Percentiles rank a stretch among this genome's conserved stretches.
These are phyloP conservation scores for Lasiurus cinereus DNA, from an alignment of 2,113 vertebrate species.

Conservation along the genomic window DNA sequence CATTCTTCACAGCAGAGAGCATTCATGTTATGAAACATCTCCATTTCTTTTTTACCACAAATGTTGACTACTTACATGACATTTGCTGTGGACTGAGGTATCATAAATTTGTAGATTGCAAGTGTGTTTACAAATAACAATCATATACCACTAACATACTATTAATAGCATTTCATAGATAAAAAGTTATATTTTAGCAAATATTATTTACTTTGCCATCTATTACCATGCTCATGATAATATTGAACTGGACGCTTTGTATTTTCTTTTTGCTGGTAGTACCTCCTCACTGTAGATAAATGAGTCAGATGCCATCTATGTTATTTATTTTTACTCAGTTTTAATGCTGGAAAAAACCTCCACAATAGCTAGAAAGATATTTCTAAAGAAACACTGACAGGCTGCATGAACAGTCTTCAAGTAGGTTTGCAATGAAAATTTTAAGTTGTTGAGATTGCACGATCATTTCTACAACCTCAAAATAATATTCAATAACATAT, in stretches of 20 bases:
- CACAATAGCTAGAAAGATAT: not conserved
- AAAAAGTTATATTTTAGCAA: not conserved
- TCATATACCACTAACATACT: not conserved
- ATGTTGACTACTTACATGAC: not conserved
- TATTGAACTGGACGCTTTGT: not conserved
- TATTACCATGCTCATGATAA: not conserved
- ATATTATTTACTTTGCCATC: not conserved
- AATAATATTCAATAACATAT: not conserved
- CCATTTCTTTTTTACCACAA: not conserved
- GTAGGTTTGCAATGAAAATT: not conserved
- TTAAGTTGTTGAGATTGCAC: not conserved
- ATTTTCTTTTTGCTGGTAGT: not conserved
- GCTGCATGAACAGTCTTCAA: not conserved
- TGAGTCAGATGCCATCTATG: not conserved
- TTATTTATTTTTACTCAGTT: not conserved
- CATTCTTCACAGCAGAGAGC: not conserved
- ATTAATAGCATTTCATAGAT: not conserved
- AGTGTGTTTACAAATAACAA: not conserved
- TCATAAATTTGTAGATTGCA: not conserved
- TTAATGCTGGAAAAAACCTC: not conserved
- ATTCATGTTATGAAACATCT: not conserved
- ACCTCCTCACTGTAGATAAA: not conserved
- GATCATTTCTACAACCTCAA: not conserved
- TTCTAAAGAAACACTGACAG: not conserved
- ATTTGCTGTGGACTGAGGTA: not conserved